Evolutionary conservation across 2,797 vertebrate species (phyloP), one percentile per base, ranked within the genome.

Genomic region (Clarias fuscus): DNA sequence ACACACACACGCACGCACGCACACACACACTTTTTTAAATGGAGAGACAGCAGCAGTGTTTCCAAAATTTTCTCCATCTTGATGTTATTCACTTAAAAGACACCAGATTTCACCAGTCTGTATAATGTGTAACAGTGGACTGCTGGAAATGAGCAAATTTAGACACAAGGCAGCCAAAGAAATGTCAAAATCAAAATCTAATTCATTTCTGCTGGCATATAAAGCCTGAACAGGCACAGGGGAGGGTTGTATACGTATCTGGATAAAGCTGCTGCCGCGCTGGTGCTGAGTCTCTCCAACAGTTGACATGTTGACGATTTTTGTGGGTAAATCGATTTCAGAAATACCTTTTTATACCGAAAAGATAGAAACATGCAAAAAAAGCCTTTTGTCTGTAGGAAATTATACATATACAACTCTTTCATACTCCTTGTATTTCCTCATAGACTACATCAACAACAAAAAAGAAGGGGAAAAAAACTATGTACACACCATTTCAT

Each of bases 281-380:
- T 86, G 76, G 78, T 81, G 79, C 59, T 70, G 61, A 80, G 68
- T 87, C 84, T 85, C 80, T 86, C 87, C 79, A 73, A 68, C 59
- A 84, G 7, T 82, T 27, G n/a, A 65, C 59, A 65, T 43, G 33
- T 33, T 56, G 62, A 68, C 43, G 7, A 84, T 95, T 94, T 95
- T 84, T 84, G 71, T 86, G 86, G 87, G 85, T 95, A 94, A 93
- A 95, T 93, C 92, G 95, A 95, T 95, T 95, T 95, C 95, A 95
- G 95, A 97, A 97, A 96, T 96, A 97, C 93, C 95, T 95, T 97
- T 96, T 95, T 94, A 95, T 96, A 97, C 96, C 91, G 90, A 97
- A 95, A 68, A 98, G 96, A 97, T 98, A 97, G 97, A 98, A 98
- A 98, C 98, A 99, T 99, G 98, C 98, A 99, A 98, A 98, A 40